Evolutionary conservation across 2,113 vertebrate genomes (phyloP).

Genomic region (Columba janthina): DNA sequence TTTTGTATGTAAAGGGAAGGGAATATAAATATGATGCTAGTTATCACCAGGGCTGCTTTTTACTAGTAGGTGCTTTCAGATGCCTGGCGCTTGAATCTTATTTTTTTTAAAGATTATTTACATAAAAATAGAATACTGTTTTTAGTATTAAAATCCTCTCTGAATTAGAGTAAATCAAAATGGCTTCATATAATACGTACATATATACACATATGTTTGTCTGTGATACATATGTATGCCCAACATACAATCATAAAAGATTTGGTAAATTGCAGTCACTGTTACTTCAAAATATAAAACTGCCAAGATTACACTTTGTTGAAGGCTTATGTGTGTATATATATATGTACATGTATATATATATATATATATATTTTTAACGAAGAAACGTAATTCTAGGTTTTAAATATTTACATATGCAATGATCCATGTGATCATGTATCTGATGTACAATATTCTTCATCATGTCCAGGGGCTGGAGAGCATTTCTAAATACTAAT

Average conservation of each 20-base stretch:
- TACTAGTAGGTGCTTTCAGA: neutral
- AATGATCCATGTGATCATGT: neutral
- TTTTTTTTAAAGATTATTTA: no score
- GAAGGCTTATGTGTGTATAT: neutral
- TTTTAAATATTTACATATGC: neutral
- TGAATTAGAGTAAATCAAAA: constrained; percentile 10
- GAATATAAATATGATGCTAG: neutral
- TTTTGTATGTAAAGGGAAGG: neutral
- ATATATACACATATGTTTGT: neutral
- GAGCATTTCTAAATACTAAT: neutral
- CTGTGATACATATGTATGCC: neutral
- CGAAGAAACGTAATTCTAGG: neutral
- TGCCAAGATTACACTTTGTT: neutral
- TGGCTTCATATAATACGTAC: constrained; percentile 4
- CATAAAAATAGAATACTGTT: neutral
- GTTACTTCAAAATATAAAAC: neutral
- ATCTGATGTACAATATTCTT: neutral
- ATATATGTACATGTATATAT: no score
- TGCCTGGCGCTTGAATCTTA: neutral
- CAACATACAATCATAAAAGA: neutral
- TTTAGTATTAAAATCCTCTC: neutral
- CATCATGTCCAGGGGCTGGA: neutral
- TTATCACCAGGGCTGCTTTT: neutral
- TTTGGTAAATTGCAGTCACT: neutral
- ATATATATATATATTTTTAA: no score